Percentiles rank a stretch among this genome's conserved stretches.
These are phyloP conservation scores for Etheostoma cragini DNA, from an alignment of 2,113 vertebrate genomes.

Conservation along the genomic window DNA sequence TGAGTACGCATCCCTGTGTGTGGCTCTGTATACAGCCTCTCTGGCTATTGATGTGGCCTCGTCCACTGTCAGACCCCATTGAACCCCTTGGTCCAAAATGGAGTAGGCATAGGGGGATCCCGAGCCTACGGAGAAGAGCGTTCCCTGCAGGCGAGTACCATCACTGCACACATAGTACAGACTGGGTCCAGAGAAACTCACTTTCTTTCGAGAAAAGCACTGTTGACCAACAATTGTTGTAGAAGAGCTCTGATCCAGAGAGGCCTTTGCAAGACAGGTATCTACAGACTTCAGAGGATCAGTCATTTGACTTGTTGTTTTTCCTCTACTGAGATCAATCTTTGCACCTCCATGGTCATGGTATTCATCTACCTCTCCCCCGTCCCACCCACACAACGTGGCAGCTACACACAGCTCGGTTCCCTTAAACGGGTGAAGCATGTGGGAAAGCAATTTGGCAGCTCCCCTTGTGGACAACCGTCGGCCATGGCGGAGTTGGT, in stretches of 20 bases:
- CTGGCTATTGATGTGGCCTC: conserved; percentile 86
- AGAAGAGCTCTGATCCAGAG: conserved; percentile 6
- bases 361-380: conserved; percentile 39
- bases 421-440: conserved; percentile 87
- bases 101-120: conserved; percentile 91
- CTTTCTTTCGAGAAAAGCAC: neutral
- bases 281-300: neutral
- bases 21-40: conserved; percentile 87
- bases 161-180: conserved; percentile 90
- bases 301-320: conserved; percentile 18
- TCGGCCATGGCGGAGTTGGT: conserved; percentile 83
- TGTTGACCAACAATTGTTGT: neutral
- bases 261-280: conserved; percentile 14
- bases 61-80: conserved; percentile 79
- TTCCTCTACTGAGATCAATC: conserved; percentile 22
- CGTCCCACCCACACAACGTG: conserved; percentile 91
- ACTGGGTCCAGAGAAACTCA: conserved; percentile 76
- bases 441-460: conserved; percentile 86
- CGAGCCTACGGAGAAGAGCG: conserved; percentile 89
- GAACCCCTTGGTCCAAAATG: conserved; percentile 84
- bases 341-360: neutral
- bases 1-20: conserved; percentile 89
- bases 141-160: conserved; percentile 84
- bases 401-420: conserved; percentile 89
- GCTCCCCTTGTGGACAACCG: conserved; percentile 85